phyloP scores from a whole-genome alignment of 2,888 invertebrate genomes.

The Poecilobothrus nobilitatus region DNA sequence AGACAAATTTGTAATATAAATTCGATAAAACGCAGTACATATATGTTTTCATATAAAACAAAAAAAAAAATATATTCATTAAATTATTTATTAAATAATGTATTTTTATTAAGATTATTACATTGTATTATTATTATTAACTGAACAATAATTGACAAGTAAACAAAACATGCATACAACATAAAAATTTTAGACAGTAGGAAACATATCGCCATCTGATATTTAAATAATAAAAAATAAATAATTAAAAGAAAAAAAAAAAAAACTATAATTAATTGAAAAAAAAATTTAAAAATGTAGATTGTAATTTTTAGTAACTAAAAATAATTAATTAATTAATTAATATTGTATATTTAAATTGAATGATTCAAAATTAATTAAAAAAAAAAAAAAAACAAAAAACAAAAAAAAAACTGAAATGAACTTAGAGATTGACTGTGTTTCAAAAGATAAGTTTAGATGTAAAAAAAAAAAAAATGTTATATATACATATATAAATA shows the following conservation, averaged over 20 bases:
- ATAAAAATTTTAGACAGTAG: not conserved
- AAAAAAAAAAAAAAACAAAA: no score
- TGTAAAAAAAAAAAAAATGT: constrained; percentile 2
- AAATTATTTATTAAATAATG: not conserved
- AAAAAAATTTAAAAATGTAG: no score
- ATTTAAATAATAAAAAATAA: not conserved
- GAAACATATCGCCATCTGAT: constrained; percentile 4
- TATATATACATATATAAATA: not conserved
- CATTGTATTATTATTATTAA: not conserved
- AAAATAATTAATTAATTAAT: no score
- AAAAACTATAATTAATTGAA: no score
- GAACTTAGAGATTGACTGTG: constrained; percentile 6
- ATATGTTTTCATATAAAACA: no score
- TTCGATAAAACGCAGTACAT: no score
- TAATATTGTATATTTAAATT: no score
- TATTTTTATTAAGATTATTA: not conserved
- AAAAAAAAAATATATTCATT: no score
- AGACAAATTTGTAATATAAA: no score
- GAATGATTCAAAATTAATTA: no score
- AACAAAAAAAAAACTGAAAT: not conserved
- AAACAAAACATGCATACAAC: not conserved
- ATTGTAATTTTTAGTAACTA: no score
- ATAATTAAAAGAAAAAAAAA: no score
- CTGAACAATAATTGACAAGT: not conserved
- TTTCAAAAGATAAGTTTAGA: not conserved